Conservation (phyloP, 2,888 invertebrate species). For the Melanotus villosus region DNA sequence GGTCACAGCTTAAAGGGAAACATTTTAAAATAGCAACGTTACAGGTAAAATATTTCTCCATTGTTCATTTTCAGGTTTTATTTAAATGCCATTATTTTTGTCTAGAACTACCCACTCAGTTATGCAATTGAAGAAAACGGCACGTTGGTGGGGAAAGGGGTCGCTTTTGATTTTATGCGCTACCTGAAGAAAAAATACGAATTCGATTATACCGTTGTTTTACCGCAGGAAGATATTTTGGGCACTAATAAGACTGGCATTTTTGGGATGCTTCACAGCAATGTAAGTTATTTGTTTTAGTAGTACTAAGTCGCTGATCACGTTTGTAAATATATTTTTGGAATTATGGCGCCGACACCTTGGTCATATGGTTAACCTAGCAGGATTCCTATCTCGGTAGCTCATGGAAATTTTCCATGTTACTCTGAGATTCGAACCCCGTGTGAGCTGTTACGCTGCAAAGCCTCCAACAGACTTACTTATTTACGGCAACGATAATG, state of each 20-base stretch:
- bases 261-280: slow-evolving; percentile 73
- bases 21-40: slow-evolving; percentile 36
- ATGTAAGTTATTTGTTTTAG: slow-evolving; percentile 72
- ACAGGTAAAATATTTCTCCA: slow-evolving; percentile 37
- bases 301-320: too few relatives aligned
- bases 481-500: too few relatives aligned
- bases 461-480: too few relatives aligned
- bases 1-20: slow-evolving; percentile 14
- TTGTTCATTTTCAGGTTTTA: too few relatives aligned
- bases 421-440: too few relatives aligned
- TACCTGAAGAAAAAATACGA: slow-evolving; percentile 76
- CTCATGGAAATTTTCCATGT: too few relatives aligned
- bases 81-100: too few relatives aligned
- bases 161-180: slow-evolving; percentile 77
- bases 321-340: too few relatives aligned
- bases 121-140: slow-evolving; percentile 71
- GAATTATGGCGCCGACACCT: too few relatives aligned
- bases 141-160: slow-evolving; percentile 73
- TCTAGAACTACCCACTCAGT: slow-evolving; percentile 74
- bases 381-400: too few relatives aligned
- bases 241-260: slow-evolving; percentile 74
- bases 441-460: too few relatives aligned
- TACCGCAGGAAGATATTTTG: slow-evolving; percentile 74
- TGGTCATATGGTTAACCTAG: too few relatives aligned
- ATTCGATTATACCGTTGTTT: slow-evolving; percentile 78